Base-by-base conservation (phyloP, 2,797 vertebrate species). In the Microcaecilia unicolor region DNA sequence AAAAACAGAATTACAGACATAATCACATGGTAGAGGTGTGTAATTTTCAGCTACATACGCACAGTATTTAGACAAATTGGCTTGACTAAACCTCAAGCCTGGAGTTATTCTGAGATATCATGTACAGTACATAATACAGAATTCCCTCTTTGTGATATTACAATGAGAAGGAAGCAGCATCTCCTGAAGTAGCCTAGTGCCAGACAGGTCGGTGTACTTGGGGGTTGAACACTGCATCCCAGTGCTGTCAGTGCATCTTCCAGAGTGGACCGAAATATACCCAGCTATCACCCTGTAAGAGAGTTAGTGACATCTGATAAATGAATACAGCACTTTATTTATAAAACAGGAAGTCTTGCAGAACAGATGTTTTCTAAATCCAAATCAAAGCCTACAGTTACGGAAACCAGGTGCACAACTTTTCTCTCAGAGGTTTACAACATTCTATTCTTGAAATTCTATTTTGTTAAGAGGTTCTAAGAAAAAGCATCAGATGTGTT, bases 261-360 rank as follows among this genome's bases (percentile, higher is more conserved):
- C 89, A 91, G 37, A 93, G 83, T 3, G 89, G 87, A 50, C 67
- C 85, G 67, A 83, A 65, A 58, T 91, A 97, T 15, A 86, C 66
- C 92, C 93, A 98, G 26, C 86, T 78, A 0, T 97, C 91, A 0
- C 87, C 92, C 93, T 97, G 72, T 10, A 76, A 73, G 25, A 64
- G 45, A 78, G 73, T 43, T 6, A 38, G 23, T 35, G 10, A 50
- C 23, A 50, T 13, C 16, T 55, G 28, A 61, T 25, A 25, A 17
- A 26, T 4, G 12, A 39, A 21, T 9, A 18, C 20, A 21, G 31
- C 3, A 36, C 17, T 20, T 0, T 6, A 8, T 20, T 20, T 20
- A 20, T 6, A 20, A 19, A n/a, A n/a, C n/a, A n/a, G n/a, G n/a
- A n/a, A n/a, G n/a, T n/a, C n/a, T n/a, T n/a, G n/a, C n/a, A n/a